phyloP scores from a whole-genome alignment of 2,113 vertebrate genomes.

The Ageneiosus marmoratus region DNA sequence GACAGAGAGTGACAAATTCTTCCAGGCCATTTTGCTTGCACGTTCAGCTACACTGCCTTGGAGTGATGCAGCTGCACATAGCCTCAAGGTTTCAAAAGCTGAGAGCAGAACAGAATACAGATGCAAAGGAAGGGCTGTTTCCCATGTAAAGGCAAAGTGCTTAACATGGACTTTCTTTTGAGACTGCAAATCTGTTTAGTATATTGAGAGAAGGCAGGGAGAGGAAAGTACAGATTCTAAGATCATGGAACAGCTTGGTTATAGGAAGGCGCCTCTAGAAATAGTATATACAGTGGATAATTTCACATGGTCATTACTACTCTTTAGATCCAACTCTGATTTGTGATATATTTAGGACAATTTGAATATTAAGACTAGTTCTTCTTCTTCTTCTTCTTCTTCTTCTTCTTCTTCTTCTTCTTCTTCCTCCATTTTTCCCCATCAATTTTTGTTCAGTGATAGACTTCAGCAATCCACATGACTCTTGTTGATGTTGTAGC shows the following conservation, averaged over 20 bases:
- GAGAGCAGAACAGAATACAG: slow-evolving; percentile 4
- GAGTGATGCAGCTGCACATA: slow-evolving; percentile 13
- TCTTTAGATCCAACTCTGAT: background rate
- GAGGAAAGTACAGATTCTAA: background rate
- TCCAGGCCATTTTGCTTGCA: slow-evolving; percentile 23
- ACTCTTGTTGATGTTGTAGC: too few relatives aligned
- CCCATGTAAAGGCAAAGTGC: background rate
- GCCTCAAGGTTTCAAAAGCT: slow-evolving; percentile 14
- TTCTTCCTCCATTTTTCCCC: too few relatives aligned
- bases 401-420: too few relatives aligned
- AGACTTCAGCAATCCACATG: too few relatives aligned
- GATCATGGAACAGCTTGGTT: background rate
- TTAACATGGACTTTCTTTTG: slow-evolving; percentile 18
- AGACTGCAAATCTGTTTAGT: slow-evolving; percentile 9
- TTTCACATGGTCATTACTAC: background rate
- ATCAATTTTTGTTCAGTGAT: too few relatives aligned
- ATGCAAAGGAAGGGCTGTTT: background rate
- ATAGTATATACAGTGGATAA: background rate
- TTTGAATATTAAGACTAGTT: background rate
- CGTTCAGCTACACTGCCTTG: background rate
- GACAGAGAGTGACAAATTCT: background rate
- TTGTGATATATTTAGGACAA: background rate
- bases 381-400: too few relatives aligned
- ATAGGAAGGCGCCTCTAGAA: background rate
- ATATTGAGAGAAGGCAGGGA: background rate